These are phyloP conservation scores for Nestor notabilis DNA, from an alignment of 2,113 vertebrate species.

Conservation along the genomic window DNA sequence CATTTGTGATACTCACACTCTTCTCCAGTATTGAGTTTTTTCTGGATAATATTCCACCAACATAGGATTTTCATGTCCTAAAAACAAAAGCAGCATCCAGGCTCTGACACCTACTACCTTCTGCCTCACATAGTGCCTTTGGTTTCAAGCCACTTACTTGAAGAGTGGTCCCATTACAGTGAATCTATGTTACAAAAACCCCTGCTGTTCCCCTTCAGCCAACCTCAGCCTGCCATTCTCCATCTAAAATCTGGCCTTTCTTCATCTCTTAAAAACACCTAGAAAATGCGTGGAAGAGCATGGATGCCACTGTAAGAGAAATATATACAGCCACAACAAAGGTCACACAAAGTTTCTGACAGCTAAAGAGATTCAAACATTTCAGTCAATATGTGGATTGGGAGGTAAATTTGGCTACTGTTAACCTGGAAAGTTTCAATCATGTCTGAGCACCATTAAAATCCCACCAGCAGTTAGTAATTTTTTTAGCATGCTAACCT, in stretches of 20 bases:
- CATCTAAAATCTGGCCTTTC: not conserved
- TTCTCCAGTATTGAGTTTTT: not conserved
- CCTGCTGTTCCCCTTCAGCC: not conserved
- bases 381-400: not conserved
- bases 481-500: not conserved
- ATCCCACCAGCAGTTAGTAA: not conserved
- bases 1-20: not conserved
- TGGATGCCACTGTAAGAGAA: not conserved
- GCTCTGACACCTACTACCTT: not conserved
- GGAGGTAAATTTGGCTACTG: not conserved
- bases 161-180: not conserved
- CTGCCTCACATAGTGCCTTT: not conserved
- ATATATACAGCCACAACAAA: not conserved
- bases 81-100: not conserved
- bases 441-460: not conserved
- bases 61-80: not conserved
- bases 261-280: not conserved
- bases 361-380: not conserved
- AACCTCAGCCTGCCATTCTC: not conserved
- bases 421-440: not conserved
- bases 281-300: not conserved
- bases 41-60: not conserved
- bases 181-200: not conserved
- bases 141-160: not conserved
- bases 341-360: not conserved